Evolutionary conservation across 2,113 vertebrate species (phyloP).

Genomic region (Puntigrus tetrazona): DNA sequence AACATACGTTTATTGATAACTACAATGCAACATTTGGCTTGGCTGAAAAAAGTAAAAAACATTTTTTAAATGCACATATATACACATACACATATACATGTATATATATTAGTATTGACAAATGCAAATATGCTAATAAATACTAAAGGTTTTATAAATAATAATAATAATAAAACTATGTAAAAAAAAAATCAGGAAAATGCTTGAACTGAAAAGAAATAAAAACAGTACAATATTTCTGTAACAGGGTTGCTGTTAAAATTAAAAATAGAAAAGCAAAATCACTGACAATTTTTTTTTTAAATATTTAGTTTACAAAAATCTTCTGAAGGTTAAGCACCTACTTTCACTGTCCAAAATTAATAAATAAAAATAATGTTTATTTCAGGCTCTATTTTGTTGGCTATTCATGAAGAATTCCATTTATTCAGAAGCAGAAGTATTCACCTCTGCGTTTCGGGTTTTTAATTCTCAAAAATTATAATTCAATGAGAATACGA

Average conservation of each 20-base stretch:
- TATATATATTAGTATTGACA: no score
- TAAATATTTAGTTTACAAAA: neutral
- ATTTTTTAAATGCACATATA: no score
- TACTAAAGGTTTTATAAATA: no score
- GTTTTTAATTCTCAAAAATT: neutral
- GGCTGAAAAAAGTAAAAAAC: neutral
- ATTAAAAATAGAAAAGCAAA: neutral
- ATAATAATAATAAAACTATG: no score
- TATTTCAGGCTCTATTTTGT: neutral
- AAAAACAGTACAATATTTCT: neutral
- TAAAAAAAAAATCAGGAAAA: no score
- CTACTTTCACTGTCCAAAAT: neutral
- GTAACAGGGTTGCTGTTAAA: neutral
- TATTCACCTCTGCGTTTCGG: neutral
- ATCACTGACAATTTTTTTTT: neutral
- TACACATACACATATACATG: no score
- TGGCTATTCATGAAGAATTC: neutral
- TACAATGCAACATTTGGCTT: neutral
- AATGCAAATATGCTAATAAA: no score
- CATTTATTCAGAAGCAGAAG: neutral
- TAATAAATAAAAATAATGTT: neutral
- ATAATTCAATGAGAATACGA: constrained; percentile 25
- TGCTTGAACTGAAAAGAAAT: no score
- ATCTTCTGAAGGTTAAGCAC: neutral
- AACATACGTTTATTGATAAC: neutral